These are phyloP conservation scores for Alloscopus bannaensis DNA, from an alignment of 2,888 invertebrate species.

Conservation along the genomic window DNA sequence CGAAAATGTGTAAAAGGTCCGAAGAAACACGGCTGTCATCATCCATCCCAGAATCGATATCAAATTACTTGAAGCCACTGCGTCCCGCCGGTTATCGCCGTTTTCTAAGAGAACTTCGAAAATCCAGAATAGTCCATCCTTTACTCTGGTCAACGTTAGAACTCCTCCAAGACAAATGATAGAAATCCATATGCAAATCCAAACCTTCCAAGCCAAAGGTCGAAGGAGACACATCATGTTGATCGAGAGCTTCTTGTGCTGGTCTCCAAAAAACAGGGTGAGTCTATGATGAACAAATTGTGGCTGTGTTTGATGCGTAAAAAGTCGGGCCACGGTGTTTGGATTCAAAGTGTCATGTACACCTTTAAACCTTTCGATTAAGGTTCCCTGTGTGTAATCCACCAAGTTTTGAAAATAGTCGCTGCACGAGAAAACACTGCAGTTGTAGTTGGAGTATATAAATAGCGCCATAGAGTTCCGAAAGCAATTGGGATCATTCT, in stretches of 20 bases:
- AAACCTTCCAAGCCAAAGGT: background rate
- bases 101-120: conserved; percentile 6
- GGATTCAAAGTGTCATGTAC: background rate
- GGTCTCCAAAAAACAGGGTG: conserved; percentile 11
- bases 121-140: conserved; percentile 4
- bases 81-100: background rate
- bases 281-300: conserved; percentile 1
- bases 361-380: background rate
- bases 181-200: background rate
- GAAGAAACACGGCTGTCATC: background rate
- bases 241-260: background rate
- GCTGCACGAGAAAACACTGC: background rate
- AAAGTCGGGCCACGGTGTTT: too few relatives aligned
- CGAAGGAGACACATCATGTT: background rate
- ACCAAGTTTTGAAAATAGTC: background rate
- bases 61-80: background rate
- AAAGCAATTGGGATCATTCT: background rate
- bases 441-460: background rate
- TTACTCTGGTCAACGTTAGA: background rate
- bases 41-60: background rate
- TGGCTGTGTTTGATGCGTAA: background rate
- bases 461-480: background rate
- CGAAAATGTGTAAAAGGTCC: conserved; percentile 22
- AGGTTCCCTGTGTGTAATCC: background rate
- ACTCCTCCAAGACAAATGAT: background rate